Conservation (phyloP, 2,888 invertebrate species). For the Pyrochroa serraticornis region DNA sequence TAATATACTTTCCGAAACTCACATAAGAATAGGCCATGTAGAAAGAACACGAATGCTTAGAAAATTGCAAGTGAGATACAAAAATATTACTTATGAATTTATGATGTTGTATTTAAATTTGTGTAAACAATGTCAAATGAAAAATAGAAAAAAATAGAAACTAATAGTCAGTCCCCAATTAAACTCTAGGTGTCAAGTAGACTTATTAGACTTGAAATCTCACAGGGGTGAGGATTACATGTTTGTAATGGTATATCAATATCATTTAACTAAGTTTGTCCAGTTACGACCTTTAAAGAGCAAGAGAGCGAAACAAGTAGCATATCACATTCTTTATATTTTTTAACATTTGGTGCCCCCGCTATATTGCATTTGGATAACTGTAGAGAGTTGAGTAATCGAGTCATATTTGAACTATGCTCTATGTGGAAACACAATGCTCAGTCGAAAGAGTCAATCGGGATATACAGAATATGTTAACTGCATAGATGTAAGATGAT, state of each 20-base stretch:
- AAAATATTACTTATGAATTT: slow-evolving; percentile 43
- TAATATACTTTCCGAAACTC: slow-evolving; percentile 41
- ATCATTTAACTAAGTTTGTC: slow-evolving; percentile 37
- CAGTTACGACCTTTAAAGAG: slow-evolving; percentile 36
- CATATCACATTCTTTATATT: slow-evolving; percentile 37
- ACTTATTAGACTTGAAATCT: slow-evolving; percentile 38
- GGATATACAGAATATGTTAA: no score
- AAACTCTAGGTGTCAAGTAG: slow-evolving; percentile 35
- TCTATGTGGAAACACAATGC: slow-evolving; percentile 39
- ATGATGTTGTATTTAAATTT: slow-evolving; percentile 41
- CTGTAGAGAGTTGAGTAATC: slow-evolving; percentile 45
- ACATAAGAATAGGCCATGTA: slow-evolving; percentile 41
- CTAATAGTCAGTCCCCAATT: slow-evolving; percentile 26
- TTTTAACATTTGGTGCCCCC: slow-evolving; percentile 43
- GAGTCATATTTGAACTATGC: slow-evolving; percentile 36
- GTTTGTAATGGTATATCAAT: slow-evolving; percentile 36
- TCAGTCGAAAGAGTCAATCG: slow-evolving; percentile 42
- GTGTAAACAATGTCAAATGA: slow-evolving; percentile 40
- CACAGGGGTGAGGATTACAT: slow-evolving; percentile 31
- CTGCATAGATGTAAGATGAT: no score
- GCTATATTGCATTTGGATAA: slow-evolving; percentile 43
- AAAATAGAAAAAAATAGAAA: no score
- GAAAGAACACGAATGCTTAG: no score
- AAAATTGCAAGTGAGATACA: slow-evolving; percentile 43
- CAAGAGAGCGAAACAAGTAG: slow-evolving; percentile 41